Evolutionary conservation across 2,797 vertebrate species (phyloP).

Genomic region (Sebastes trivittatus): DNA sequence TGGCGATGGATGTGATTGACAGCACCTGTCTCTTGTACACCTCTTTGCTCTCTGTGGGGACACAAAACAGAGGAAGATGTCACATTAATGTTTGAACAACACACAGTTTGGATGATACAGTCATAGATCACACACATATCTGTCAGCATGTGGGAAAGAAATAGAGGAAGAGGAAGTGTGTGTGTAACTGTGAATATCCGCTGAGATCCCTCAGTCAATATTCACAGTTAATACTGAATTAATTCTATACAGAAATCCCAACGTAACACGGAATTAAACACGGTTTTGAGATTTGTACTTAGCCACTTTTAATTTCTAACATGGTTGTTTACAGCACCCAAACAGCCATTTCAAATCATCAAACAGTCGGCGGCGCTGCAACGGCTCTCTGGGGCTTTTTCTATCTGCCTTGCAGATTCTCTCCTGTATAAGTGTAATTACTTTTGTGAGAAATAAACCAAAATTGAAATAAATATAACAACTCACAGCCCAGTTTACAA

Average conservation of each 20-base stretch:
- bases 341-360: conserved; percentile 52
- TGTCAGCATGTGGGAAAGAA: background rate
- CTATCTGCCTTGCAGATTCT: conserved; percentile 26
- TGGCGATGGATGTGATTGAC: conserved; percentile 95
- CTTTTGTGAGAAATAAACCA: conserved; percentile 37
- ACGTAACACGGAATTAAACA: conserved; percentile 45
- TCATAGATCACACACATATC: conserved; percentile 17
- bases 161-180: background rate
- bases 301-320: conserved; percentile 48
- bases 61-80: conserved; percentile 36
- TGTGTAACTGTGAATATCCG: background rate
- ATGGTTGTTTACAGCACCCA: conserved; percentile 34
- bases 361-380: conserved; percentile 15
- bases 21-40: conserved; percentile 86
- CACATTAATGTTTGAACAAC: conserved; percentile 48
- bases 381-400: conserved; percentile 29
- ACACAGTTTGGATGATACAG: conserved; percentile 13
- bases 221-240: conserved; percentile 12
- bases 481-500: conserved; percentile 14
- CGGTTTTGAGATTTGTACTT: conserved; percentile 45
- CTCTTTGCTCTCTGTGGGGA: conserved; percentile 82
- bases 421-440: conserved; percentile 38
- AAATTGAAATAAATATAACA: conserved; percentile 39
- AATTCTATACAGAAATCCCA: conserved; percentile 1
- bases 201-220: background rate